Conservation (phyloP, 2,888 invertebrate species). For the Ophonus ardosiacus region DNA sequence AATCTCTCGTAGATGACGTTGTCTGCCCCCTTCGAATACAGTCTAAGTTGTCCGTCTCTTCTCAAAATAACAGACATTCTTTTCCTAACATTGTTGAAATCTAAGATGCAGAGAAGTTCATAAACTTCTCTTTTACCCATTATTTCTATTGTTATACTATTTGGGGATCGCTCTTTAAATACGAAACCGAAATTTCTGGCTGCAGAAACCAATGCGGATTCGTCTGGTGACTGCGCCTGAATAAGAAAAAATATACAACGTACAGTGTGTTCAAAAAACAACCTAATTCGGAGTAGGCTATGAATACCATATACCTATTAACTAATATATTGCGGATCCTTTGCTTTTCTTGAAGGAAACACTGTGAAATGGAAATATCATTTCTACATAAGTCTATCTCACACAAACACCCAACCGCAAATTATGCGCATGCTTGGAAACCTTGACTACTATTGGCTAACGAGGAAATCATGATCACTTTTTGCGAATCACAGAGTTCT, state of each 20-base stretch:
- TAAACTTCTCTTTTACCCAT: slow-evolving; percentile 91
- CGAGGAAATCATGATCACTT: no score
- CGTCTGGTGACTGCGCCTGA: slow-evolving; percentile 98
- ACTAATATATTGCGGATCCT: no score
- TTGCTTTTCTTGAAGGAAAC: no score
- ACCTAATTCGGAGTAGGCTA: no score
- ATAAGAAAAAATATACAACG: slow-evolving; percentile 2
- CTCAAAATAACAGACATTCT: slow-evolving; percentile 98
- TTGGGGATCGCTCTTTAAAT: slow-evolving; percentile 94
- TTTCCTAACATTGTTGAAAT: slow-evolving; percentile 99
- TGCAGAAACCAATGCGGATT: slow-evolving; percentile 97
- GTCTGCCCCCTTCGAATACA: slow-evolving; percentile 99
- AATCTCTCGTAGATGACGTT: slow-evolving; percentile 97
- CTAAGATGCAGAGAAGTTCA: slow-evolving; percentile 97
- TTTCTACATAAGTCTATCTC: no score
- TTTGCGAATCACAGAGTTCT: no score
- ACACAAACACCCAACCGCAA: no score
- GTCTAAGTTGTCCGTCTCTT: slow-evolving; percentile 87
- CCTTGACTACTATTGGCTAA: no score
- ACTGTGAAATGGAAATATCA: no score
- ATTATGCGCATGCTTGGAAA: no score
- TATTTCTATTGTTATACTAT: slow-evolving; percentile 94
- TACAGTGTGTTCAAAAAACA: no score
- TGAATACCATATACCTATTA: no score
- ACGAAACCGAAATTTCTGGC: slow-evolving; percentile 99